Evolutionary conservation across 2,888 invertebrate species (phyloP).

Genomic region (Yponomeuta malinellus): DNA sequence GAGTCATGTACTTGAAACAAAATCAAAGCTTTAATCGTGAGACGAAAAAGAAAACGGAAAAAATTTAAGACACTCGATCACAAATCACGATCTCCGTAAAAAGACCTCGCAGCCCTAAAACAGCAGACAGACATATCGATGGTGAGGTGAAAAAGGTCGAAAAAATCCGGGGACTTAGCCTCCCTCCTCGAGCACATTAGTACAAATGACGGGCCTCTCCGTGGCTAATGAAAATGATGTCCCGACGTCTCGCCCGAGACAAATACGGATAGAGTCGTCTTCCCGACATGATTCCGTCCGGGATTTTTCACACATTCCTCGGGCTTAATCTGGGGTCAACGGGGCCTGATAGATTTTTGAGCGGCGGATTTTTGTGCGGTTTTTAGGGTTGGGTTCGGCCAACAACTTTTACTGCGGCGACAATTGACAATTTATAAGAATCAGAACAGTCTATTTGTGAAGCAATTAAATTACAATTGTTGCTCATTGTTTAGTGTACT

Average conservation of each 20-base stretch:
- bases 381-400: neutral
- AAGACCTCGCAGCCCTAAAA: slow-evolving; percentile 1
- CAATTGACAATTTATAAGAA: no score
- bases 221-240: slow-evolving; percentile 18
- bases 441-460: no score
- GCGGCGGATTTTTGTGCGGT: neutral
- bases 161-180: slow-evolving; percentile 10
- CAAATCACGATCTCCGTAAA: neutral
- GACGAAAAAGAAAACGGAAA: no score
- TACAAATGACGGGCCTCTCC: slow-evolving; percentile 12
- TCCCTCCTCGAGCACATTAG: slow-evolving; percentile 13
- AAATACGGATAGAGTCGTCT: slow-evolving; percentile 15
- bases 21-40: no score
- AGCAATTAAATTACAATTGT: no score
- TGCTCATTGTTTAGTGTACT: no score
- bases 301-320: slow-evolving; percentile 16
- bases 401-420: neutral
- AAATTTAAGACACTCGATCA: neutral
- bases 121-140: slow-evolving; percentile 3
- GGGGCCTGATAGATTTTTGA: slow-evolving; percentile 16
- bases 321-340: slow-evolving; percentile 11
- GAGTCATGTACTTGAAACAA: no score
- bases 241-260: slow-evolving; percentile 14
- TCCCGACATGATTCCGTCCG: slow-evolving; percentile 12
- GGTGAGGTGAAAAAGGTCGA: slow-evolving; percentile 3